phyloP scores from a whole-genome alignment of 1,140 invertebrate species.

The Drosophila hydei region DNA sequence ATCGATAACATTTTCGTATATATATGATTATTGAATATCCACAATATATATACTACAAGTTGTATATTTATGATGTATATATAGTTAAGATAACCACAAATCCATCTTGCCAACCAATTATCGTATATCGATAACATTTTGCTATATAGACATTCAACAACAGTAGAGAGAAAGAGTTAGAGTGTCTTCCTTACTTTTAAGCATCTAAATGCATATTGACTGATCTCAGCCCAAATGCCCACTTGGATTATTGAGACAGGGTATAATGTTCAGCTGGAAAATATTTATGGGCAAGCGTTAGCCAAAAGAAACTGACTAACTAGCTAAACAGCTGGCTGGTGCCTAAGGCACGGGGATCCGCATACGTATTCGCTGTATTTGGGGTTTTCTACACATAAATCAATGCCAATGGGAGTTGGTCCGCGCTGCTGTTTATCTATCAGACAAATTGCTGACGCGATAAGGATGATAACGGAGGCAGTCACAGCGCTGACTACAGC shows the following conservation, averaged over 20 bases:
- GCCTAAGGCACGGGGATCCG: background rate
- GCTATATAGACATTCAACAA: too few relatives aligned
- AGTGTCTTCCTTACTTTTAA: too few relatives aligned
- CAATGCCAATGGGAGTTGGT: constrained; percentile 62
- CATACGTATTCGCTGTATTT: constrained; percentile 1
- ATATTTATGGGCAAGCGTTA: constrained; percentile 1
- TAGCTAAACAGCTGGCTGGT: constrained; percentile 14
- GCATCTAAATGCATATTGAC: too few relatives aligned
- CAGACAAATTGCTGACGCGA: constrained; percentile 53
- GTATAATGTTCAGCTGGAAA: background rate
- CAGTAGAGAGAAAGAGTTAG: too few relatives aligned
- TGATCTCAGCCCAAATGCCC: too few relatives aligned
- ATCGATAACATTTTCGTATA: too few relatives aligned
- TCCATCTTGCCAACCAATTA: too few relatives aligned
- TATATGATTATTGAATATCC: too few relatives aligned
- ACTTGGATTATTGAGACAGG: background rate
- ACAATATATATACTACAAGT: too few relatives aligned
- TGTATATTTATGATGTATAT: too few relatives aligned
- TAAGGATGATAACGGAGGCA: constrained; percentile 47
- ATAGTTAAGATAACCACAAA: too few relatives aligned
- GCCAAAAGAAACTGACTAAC: constrained; percentile 15
- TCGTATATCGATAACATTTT: too few relatives aligned
- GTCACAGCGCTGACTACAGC: background rate
- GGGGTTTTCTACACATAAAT: constrained; percentile 60
- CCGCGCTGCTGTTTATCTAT: constrained; percentile 27